Percentiles rank a stretch among this genome's conserved stretches.
phyloP scores from a whole-genome alignment of 2,797 vertebrate species.

The Danio jaintianensis region DNA sequence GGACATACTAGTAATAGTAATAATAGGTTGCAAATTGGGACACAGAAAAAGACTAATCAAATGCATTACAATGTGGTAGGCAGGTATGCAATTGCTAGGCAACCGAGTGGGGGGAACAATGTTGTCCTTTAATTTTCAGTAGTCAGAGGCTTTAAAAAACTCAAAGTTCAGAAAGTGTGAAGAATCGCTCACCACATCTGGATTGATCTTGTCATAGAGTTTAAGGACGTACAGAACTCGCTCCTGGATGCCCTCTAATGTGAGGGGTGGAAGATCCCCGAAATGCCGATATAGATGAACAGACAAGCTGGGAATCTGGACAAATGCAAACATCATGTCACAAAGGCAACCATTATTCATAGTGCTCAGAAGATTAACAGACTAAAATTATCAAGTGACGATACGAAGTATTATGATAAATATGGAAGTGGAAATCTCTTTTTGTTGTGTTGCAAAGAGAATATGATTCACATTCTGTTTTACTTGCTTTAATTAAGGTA shows the following conservation, averaged over 20 bases:
- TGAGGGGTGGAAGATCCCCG: slow-evolving; percentile 83
- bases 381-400: too few species aligned
- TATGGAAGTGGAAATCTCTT: too few species aligned
- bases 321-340: neutral
- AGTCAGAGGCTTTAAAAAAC: neutral
- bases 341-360: too few species aligned
- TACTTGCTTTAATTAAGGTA: too few species aligned
- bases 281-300: slow-evolving; percentile 80
- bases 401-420: too few species aligned
- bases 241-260: slow-evolving; percentile 82
- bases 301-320: slow-evolving; percentile 13
- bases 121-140: neutral
- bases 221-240: slow-evolving; percentile 91
- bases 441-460: too few species aligned
- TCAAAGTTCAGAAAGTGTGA: neutral
- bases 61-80: neutral
- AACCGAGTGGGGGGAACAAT: too few species aligned
- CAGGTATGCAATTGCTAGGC: neutral
- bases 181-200: slow-evolving; percentile 81
- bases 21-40: too few species aligned
- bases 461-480: too few species aligned
- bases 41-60: neutral
- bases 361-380: too few species aligned
- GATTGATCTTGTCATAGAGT: slow-evolving; percentile 91
- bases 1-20: too few species aligned